Percentiles rank a stretch among this genome's conserved stretches.
These are phyloP conservation scores for Mamestra configurata DNA, from an alignment of 1,140 invertebrate genomes.

Conservation along the genomic window DNA sequence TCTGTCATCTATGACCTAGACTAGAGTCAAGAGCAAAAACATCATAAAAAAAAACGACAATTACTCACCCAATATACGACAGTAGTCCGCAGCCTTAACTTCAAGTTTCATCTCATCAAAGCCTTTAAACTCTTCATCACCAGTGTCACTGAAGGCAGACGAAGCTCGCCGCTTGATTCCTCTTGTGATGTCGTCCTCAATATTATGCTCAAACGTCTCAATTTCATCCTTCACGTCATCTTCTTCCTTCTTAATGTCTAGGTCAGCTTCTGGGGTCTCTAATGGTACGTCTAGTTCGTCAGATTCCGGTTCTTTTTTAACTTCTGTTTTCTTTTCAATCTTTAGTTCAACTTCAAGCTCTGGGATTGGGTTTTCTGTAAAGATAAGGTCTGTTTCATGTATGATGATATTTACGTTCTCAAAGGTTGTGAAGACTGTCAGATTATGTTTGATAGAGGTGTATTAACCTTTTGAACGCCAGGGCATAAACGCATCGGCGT, in stretches of 20 bases:
- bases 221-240: constrained; percentile 11
- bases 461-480: no score
- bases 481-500: no score
- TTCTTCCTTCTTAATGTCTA: constrained; percentile 25
- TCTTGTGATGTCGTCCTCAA: constrained; percentile 56
- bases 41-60: no score
- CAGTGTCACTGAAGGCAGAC: constrained; percentile 74
- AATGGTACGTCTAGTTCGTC: background rate
- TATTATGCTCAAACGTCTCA: constrained; percentile 17
- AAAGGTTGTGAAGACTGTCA: no score
- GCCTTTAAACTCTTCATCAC: constrained; percentile 76
- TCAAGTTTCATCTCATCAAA: constrained; percentile 68
- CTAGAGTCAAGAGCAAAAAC: no score
- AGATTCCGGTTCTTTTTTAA: constrained; percentile 16
- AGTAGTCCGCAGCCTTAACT: constrained; percentile 66
- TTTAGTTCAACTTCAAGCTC: constrained; percentile 1
- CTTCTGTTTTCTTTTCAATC: constrained; percentile 34
- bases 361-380: background rate
- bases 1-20: no score
- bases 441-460: no score
- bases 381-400: background rate
- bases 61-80: constrained; percentile 73
- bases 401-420: background rate
- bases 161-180: constrained; percentile 78
- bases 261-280: constrained; percentile 47